Conservation (phyloP, 2,888 invertebrate genomes). For the Tribolium freemani region DNA sequence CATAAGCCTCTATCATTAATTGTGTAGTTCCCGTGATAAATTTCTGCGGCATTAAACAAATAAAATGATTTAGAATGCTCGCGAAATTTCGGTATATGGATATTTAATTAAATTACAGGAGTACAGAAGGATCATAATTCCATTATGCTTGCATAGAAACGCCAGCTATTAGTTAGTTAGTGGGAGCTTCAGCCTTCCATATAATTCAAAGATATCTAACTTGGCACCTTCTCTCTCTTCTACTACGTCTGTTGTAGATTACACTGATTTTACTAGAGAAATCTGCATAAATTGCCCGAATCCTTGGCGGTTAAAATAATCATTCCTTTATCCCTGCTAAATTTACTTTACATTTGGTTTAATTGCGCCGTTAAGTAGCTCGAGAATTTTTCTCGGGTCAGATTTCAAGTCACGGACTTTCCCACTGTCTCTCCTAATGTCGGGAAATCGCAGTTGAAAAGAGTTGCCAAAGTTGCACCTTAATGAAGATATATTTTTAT, state of each 20-base stretch:
- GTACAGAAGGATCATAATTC: conserved; percentile 37
- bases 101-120: conserved; percentile 37
- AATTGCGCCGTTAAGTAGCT: background rate
- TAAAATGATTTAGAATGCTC: conserved; percentile 36
- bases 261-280: conserved; percentile 29
- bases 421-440: conserved; percentile 45
- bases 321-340: conserved; percentile 19
- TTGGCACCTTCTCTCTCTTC: conserved; percentile 27
- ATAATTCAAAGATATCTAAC: conserved; percentile 36
- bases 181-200: conserved; percentile 29
- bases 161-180: conserved; percentile 38
- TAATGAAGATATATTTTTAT: conserved; percentile 41
- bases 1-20: conserved; percentile 6
- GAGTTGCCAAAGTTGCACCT: conserved; percentile 34
- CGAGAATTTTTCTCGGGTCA: background rate
- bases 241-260: conserved; percentile 18
- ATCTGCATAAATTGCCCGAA: conserved; percentile 35
- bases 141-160: conserved; percentile 37
- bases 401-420: conserved; percentile 26
- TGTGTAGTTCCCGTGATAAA: conserved; percentile 2
- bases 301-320: conserved; percentile 23
- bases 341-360: conserved; percentile 22
- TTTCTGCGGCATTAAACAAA: conserved; percentile 13
- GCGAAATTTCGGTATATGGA: conserved; percentile 31
- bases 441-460: conserved; percentile 41